Evolutionary conservation across 2,797 vertebrate species (phyloP).

Genomic region (Eidolon dupreanum): DNA sequence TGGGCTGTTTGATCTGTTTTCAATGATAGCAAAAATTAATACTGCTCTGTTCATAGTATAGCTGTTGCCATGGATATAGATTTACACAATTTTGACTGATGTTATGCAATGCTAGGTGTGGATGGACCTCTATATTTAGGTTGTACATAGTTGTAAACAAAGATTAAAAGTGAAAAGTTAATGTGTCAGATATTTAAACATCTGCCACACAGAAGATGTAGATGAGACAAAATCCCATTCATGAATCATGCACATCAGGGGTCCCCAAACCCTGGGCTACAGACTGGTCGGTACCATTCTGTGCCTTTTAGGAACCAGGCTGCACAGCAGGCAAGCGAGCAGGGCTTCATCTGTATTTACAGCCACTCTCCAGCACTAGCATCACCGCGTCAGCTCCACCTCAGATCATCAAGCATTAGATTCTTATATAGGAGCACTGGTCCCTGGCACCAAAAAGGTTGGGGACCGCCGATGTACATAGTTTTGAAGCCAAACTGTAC

Average conservation of each 20-base stretch:
- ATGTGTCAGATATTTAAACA: not conserved
- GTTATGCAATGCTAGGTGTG: not conserved
- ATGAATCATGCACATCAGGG: not conserved
- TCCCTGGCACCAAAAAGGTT: too few species aligned
- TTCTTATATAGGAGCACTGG: too few species aligned
- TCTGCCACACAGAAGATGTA: not conserved
- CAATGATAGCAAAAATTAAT: not conserved
- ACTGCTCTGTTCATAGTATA: not conserved
- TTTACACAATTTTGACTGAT: not conserved
- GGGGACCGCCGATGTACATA: not conserved
- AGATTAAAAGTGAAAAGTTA: constrained; percentile 22
- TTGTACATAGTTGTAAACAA: constrained; percentile 12
- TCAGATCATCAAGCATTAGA: too few species aligned
- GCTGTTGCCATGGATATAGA: not conserved
- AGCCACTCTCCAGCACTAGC: too few species aligned
- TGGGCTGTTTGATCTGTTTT: not conserved
- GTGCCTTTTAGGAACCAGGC: too few species aligned
- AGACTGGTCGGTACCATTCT: too few species aligned
- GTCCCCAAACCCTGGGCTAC: too few species aligned
- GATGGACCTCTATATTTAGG: not conserved
- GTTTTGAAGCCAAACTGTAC: not conserved
- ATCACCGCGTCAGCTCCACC: too few species aligned
- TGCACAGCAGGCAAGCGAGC: too few species aligned
- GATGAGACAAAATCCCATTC: not conserved
- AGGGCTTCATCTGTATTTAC: too few species aligned